phyloP scores from a whole-genome alignment of 2,888 invertebrate species.

The Venustoraphidia nigricollis region DNA sequence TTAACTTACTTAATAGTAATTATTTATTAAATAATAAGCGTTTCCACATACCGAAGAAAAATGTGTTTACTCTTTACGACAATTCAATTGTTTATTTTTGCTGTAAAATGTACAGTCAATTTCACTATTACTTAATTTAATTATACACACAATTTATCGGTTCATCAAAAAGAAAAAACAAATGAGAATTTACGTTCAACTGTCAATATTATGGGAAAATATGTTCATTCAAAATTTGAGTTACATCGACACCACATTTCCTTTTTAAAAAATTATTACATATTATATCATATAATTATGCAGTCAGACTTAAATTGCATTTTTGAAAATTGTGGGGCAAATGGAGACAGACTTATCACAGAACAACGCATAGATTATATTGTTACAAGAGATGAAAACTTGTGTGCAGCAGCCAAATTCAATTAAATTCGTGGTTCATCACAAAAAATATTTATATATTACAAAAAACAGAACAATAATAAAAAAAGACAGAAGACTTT shows the following conservation, averaged over 20 bases:
- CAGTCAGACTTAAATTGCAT: neutral
- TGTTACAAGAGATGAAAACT: no score
- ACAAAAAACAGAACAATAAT: no score
- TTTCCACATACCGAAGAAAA: conserved; percentile 5
- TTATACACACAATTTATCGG: neutral
- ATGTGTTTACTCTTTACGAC: neutral
- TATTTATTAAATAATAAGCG: conserved; percentile 6
- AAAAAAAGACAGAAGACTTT: no score
- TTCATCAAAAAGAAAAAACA: neutral
- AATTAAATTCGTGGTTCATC: no score
- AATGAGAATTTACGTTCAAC: conserved; percentile 1
- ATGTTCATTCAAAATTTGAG: neutral
- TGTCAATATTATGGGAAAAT: neutral
- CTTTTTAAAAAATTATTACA: neutral
- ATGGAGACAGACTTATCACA: neutral
- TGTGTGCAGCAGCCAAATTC: no score
- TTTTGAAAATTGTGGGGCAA: neutral
- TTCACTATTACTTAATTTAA: neutral
- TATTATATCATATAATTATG: neutral
- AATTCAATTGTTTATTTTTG: conserved; percentile 1
- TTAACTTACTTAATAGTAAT: neutral
- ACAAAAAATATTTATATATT: no score
- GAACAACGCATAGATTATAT: neutral
- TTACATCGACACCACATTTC: neutral
- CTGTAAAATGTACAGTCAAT: neutral